phyloP scores from a whole-genome alignment of 1,140 invertebrate species.

The Bombyx mori region DNA sequence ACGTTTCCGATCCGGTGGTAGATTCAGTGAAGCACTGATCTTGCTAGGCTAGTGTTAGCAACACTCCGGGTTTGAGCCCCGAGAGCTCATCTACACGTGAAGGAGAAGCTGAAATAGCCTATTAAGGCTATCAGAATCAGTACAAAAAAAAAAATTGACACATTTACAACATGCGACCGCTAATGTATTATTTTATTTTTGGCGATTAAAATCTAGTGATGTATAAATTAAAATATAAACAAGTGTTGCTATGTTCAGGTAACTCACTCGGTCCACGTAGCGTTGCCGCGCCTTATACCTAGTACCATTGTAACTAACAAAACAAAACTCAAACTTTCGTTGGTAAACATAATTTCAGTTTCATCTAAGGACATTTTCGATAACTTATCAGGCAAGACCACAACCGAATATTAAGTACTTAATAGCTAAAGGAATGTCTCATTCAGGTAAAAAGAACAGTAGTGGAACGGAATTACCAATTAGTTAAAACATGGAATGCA shows the following conservation, averaged over 20 bases:
- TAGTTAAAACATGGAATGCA: conserved; percentile 19
- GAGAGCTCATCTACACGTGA: no score
- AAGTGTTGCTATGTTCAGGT: conserved; percentile 62
- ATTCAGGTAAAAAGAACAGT: conserved; percentile 31
- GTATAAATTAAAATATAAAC: conserved; percentile 45
- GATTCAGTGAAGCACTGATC: no score
- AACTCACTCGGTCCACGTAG: conserved; percentile 59
- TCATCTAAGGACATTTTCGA: conserved; percentile 60
- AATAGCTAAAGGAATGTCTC: conserved; percentile 69
- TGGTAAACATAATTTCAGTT: conserved; percentile 71
- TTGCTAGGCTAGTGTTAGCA: no score
- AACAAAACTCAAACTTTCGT: conserved; percentile 66
- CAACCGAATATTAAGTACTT: conserved; percentile 73
- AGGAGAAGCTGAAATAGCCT: no score
- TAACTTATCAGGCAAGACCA: conserved; percentile 73
- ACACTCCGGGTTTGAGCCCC: no score
- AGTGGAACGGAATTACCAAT: conserved; percentile 33
- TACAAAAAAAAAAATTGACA: no score
- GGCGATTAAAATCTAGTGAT: no score
- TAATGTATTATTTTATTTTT: no score
- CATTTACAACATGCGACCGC: no score
- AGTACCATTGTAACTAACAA: conserved; percentile 52
- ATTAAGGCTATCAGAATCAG: no score
- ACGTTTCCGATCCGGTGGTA: no score
- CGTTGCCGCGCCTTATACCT: conserved; percentile 33